Evolutionary conservation across 1,140 invertebrate genomes (phyloP).

Genomic region (Polyergus mexicanus): DNA sequence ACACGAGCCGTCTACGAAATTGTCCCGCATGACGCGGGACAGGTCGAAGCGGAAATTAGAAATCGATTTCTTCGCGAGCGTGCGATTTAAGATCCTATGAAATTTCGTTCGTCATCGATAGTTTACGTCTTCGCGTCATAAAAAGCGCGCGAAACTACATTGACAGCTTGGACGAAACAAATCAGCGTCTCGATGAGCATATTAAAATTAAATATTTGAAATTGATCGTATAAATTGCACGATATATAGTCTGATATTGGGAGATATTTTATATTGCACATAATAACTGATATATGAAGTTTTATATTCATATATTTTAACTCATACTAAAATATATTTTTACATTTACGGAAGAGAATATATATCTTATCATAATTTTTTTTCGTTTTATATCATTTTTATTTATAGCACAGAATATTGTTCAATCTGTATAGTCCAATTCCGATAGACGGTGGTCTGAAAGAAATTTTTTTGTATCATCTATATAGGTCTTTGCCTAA

Average conservation of each 20-base stretch:
- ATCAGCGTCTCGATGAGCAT: neutral
- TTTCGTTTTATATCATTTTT: neutral
- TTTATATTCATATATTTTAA: neutral
- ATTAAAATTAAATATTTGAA: neutral
- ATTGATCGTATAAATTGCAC: neutral
- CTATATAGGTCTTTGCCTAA: too few species aligned
- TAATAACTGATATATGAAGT: neutral
- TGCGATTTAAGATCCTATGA: conserved; percentile 19
- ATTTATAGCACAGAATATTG: neutral
- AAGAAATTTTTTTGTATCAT: too few species aligned
- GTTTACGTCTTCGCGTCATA: neutral
- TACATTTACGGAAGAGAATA: too few species aligned
- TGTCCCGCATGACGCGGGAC: neutral
- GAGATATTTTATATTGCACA: neutral
- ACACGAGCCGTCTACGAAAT: conserved; percentile 11
- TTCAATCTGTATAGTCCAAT: too few species aligned
- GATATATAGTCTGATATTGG: neutral
- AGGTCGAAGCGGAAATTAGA: conserved; percentile 19
- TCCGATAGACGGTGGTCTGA: too few species aligned
- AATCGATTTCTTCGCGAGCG: conserved; percentile 18
- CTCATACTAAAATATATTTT: neutral
- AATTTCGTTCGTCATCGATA: neutral
- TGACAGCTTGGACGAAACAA: neutral
- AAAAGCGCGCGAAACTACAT: neutral
- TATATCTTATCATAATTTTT: neutral